Conservation (phyloP, 1,140 invertebrate genomes). For the Drosophila repletoides region DNA sequence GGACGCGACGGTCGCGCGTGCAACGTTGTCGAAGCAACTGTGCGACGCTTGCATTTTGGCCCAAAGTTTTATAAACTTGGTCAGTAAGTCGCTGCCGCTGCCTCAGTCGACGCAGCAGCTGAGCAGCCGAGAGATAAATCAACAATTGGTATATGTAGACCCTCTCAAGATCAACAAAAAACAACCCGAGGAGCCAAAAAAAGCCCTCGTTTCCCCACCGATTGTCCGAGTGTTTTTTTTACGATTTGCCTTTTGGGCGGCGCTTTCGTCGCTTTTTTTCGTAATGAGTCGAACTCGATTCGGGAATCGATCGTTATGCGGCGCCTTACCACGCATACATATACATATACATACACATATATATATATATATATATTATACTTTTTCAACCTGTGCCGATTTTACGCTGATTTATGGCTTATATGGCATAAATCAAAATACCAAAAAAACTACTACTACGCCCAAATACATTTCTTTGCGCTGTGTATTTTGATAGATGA, state of each 20-base stretch:
- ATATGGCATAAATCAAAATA: not conserved
- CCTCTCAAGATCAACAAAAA: conserved; percentile 73
- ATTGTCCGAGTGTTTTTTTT: conserved; percentile 26
- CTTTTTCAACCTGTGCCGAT: conserved; percentile 2
- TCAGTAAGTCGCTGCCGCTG: conserved; percentile 55
- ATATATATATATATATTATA: conserved; percentile 1
- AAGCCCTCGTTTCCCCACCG: not conserved
- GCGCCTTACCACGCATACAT: conserved; percentile 17
- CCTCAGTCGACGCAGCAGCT: conserved; percentile 6
- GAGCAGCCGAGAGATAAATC: conserved; percentile 68
- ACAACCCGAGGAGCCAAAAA: conserved; percentile 29
- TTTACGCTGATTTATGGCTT: conserved; percentile 17
- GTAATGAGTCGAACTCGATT: conserved; percentile 35
- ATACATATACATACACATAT: conserved; percentile 21
- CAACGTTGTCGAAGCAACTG: conserved; percentile 74
- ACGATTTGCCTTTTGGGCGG: conserved; percentile 19
- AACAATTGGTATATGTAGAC: conserved; percentile 66
- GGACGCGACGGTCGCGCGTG: conserved; percentile 60
- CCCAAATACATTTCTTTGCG: conserved; percentile 15
- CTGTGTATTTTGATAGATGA: not conserved
- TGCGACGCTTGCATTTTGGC: conserved; percentile 77
- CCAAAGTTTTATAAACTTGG: conserved; percentile 80
- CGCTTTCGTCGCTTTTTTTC: conserved; percentile 29
- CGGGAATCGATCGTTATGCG: conserved; percentile 8
- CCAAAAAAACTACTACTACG: conserved; percentile 1